Evolutionary conservation across 2,888 invertebrate species (phyloP), one percentile per base, ranked within the genome.

Genomic region (Drosophila fungiperda): DNA sequence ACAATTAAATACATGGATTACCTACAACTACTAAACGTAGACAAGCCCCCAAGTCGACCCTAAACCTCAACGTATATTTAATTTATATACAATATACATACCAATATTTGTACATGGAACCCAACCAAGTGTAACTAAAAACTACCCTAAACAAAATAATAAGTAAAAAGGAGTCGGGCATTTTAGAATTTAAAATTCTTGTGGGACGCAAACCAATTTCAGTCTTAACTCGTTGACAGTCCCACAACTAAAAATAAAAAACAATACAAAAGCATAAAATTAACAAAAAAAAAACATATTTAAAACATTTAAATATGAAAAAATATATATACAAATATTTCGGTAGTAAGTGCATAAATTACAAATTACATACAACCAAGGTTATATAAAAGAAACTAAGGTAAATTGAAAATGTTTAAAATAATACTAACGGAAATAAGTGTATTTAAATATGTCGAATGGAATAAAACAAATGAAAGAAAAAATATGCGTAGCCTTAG

Each of bases 361-460:
- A 57, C 33, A 54, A 64, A 45, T 59, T n/a, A 57, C 33, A 36
- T 49, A 49, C 48, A 57, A 36, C 57, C 52, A 40, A 58, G 48
- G 26, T 32, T n/a, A 54, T 42, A 12, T 23, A 42, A 54, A 57
- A 55, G 49, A 54, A 42, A 38, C n/a, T 57, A 57, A 66, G 68
- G 54, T 72, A 73, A 78, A 83, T 73, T 73, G 69, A 75, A 86
- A 78, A 74, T 73, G 89, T 90, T 90, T 90, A 81, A 87, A 82
- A 72, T 76, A 75, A 82, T 65, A 82, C 66, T 73, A 62, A 82
- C 42, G 45, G 58, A 78, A 79, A 61, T 69, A 73, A 64, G 71
- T 85, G 90, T 85, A 83, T 83, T 86, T 86, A 83, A 75, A 86
- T 69, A 86, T 69, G 82, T 76, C 61, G 85, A 85, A 90, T 83